phyloP scores from a whole-genome alignment of 2,797 vertebrate genomes.

The Danionella dracula region DNA sequence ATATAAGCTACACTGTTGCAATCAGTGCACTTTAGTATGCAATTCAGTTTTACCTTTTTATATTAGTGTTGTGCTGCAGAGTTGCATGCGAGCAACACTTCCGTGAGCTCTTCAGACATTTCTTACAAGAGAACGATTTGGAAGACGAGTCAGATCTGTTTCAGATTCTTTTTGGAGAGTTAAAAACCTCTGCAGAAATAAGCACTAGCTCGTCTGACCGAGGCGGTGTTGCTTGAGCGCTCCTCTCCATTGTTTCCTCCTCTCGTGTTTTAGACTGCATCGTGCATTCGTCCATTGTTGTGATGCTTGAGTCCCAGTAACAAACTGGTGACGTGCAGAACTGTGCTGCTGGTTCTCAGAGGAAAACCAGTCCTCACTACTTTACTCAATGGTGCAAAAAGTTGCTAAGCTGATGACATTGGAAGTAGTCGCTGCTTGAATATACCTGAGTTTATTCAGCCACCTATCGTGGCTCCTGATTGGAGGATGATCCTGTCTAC shows the following conservation, averaged over 20 bases:
- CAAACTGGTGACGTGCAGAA: slow-evolving; percentile 43
- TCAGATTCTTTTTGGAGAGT: not conserved
- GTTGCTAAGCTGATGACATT: slow-evolving; percentile 21
- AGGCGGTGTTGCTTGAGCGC: slow-evolving; percentile 13
- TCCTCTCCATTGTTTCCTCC: slow-evolving; percentile 45
- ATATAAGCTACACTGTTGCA: too few relatives aligned
- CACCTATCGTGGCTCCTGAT: slow-evolving; percentile 13
- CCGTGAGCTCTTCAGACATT: too few relatives aligned
- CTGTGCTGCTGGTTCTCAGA: slow-evolving; percentile 16
- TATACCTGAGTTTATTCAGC: slow-evolving; percentile 50
- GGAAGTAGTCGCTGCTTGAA: slow-evolving; percentile 48
- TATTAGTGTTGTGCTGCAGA: too few relatives aligned
- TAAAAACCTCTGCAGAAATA: not conserved
- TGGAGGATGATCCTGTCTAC: slow-evolving; percentile 40
- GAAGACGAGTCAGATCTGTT: not conserved
- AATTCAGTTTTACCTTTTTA: too few relatives aligned
- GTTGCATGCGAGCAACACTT: too few relatives aligned
- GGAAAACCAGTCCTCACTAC: slow-evolving; percentile 24
- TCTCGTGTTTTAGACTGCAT: slow-evolving; percentile 18
- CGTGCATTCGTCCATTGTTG: slow-evolving; percentile 3
- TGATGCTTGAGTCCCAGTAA: slow-evolving; percentile 40
- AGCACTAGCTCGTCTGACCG: slow-evolving; percentile 44
- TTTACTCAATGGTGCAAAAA: slow-evolving; percentile 26
- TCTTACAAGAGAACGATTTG: too few relatives aligned
- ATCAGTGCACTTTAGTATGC: too few relatives aligned